Percentiles rank a stretch among this genome's conserved stretches.
Evolutionary conservation across 2,113 vertebrate genomes (phyloP).

Genomic region (Cheilinus undulatus): DNA sequence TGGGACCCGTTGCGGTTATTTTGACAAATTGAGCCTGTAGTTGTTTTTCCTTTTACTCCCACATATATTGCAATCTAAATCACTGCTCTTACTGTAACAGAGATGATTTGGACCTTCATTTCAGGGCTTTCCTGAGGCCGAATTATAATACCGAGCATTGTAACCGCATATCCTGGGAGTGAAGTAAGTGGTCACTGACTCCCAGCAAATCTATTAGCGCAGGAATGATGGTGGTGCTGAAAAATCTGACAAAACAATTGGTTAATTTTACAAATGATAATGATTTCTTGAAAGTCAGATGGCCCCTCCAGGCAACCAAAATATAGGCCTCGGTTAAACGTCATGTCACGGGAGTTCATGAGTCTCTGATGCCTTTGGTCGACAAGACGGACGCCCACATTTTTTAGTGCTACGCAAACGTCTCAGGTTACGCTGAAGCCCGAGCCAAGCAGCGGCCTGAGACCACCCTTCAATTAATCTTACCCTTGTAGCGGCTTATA

Average conservation of each 20-base stretch:
- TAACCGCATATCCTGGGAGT: constrained; percentile 75
- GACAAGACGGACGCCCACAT: constrained; percentile 77
- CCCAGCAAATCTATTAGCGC: constrained; percentile 81
- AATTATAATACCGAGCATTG: constrained; percentile 56
- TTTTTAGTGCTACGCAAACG: constrained; percentile 71
- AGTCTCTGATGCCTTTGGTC: constrained; percentile 74
- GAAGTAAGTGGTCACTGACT: constrained; percentile 70
- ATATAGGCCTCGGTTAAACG: constrained; percentile 68
- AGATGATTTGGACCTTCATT: constrained; percentile 60
- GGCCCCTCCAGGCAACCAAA: constrained; percentile 75
- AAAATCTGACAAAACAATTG: constrained; percentile 87
- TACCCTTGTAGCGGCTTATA: constrained; percentile 85
- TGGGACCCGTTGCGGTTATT: constrained; percentile 62
- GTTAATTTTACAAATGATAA: constrained; percentile 90
- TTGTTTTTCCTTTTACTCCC: constrained; percentile 65
- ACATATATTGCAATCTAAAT: constrained; percentile 71
- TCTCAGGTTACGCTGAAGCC: constrained; percentile 83
- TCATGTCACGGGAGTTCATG: constrained; percentile 77
- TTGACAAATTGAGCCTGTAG: constrained; percentile 75
- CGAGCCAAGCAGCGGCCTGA: constrained; percentile 70
- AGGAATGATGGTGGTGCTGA: constrained; percentile 81
- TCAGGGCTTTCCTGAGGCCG: constrained; percentile 43
- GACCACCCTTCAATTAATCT: constrained; percentile 88
- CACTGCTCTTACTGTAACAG: constrained; percentile 55
- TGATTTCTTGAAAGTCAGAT: constrained; percentile 77